phyloP scores from a whole-genome alignment of 2,888 invertebrate genomes.

The Uloborus plumipes region DNA sequence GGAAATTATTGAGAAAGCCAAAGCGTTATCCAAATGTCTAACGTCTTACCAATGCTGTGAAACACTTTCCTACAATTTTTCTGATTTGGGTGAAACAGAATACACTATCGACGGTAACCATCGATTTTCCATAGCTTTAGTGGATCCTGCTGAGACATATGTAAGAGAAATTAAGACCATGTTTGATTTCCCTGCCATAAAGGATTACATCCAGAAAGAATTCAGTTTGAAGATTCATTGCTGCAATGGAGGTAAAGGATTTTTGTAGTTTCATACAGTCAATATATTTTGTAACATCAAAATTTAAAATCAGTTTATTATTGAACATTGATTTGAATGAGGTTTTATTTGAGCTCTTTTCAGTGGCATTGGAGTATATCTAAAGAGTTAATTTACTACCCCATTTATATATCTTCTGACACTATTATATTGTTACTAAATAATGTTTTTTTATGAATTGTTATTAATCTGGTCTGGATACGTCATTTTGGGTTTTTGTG shows the following conservation, averaged over 20 bases:
- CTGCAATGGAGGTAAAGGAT: slow-evolving; percentile 10
- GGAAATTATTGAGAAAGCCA: slow-evolving; percentile 4
- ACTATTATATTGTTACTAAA: no score
- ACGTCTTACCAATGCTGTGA: neutral
- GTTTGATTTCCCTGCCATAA: slow-evolving; percentile 4
- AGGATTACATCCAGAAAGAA: neutral
- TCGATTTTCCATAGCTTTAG: neutral
- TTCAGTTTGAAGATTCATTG: slow-evolving; percentile 1
- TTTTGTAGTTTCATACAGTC: neutral
- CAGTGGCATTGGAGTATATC: no score
- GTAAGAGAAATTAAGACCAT: neutral
- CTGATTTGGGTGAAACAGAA: neutral
- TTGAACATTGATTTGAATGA: no score
- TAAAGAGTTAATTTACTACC: no score
- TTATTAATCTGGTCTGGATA: no score
- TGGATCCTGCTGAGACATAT: neutral
- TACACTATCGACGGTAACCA: neutral
- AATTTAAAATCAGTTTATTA: no score
- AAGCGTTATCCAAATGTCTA: neutral
- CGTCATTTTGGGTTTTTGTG: no score
- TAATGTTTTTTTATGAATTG: no score
- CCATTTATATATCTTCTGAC: no score
- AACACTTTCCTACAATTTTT: neutral
- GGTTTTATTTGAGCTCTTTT: no score
- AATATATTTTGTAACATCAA: no score